These are phyloP conservation scores for Heliconius hermathena DNA, from an alignment of 1,140 invertebrate species.

Conservation along the genomic window DNA sequence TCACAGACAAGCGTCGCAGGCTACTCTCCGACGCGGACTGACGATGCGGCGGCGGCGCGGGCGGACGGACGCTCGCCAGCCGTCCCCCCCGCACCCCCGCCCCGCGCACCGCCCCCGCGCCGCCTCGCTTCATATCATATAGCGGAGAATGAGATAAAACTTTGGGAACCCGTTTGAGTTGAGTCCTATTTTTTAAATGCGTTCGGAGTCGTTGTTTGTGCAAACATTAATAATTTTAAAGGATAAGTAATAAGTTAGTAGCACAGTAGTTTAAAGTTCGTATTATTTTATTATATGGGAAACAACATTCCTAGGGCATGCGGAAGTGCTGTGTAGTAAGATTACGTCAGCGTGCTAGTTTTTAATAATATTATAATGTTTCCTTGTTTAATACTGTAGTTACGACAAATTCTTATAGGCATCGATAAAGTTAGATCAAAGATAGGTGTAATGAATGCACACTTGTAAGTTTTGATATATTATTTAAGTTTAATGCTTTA, in stretches of 20 bases:
- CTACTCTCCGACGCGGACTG: slow-evolving; percentile 77
- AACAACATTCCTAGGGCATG: slow-evolving; percentile 63
- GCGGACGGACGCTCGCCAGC: slow-evolving; percentile 68
- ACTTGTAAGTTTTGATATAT: neutral
- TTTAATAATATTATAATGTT: slow-evolving; percentile 75
- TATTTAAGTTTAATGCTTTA: neutral
- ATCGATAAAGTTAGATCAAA: neutral
- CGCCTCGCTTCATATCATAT: slow-evolving; percentile 59
- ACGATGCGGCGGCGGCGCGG: slow-evolving; percentile 77
- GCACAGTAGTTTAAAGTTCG: neutral
- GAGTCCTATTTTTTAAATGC: slow-evolving; percentile 72
- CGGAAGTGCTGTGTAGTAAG: slow-evolving; percentile 67
- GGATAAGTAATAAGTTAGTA: neutral
- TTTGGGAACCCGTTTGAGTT: slow-evolving; percentile 70
- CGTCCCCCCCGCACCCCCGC: slow-evolving; percentile 40
- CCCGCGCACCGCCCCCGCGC: slow-evolving; percentile 37
- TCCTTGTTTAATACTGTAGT: slow-evolving; percentile 64
- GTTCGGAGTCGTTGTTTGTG: slow-evolving; percentile 48
- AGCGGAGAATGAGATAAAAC: slow-evolving; percentile 73
- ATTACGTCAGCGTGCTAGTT: slow-evolving; percentile 78
- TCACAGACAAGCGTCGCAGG: slow-evolving; percentile 73
- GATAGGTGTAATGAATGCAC: neutral
- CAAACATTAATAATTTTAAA: slow-evolving; percentile 52
- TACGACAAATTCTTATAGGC: slow-evolving; percentile 48
- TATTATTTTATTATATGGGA: slow-evolving; percentile 19